These are phyloP conservation scores for Agrotis clavis DNA, from an alignment of 2,888 invertebrate genomes.

Conservation along the genomic window DNA sequence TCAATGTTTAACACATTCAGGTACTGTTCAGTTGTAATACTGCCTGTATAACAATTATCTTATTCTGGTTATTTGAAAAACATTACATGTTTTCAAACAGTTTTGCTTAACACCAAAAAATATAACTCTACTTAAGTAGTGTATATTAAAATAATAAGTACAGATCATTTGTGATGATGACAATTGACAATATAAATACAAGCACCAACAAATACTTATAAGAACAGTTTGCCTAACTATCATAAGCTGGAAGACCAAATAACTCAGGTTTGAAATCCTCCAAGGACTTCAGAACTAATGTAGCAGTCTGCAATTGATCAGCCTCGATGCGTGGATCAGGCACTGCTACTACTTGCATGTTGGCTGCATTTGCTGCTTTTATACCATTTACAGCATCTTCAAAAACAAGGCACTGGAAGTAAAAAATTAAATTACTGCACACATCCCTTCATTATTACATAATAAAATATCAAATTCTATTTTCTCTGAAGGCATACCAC, in stretches of 20 bases:
- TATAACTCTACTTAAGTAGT: slow-evolving; percentile 34
- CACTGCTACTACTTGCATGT: slow-evolving; percentile 96
- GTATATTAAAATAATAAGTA: slow-evolving; percentile 45
- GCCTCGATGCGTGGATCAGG: slow-evolving; percentile 91
- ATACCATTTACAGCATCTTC: slow-evolving; percentile 98
- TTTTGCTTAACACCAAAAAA: slow-evolving; percentile 44
- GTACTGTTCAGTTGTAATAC: slow-evolving; percentile 45
- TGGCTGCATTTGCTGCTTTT: slow-evolving; percentile 94
- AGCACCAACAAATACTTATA: slow-evolving; percentile 55
- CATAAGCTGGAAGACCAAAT: slow-evolving; percentile 94
- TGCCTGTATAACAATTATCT: slow-evolving; percentile 15
- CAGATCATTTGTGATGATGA: slow-evolving; percentile 34
- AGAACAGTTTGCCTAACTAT: slow-evolving; percentile 43
- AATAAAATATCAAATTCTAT: background rate
- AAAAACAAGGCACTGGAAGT: slow-evolving; percentile 94
- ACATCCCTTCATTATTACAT: background rate
- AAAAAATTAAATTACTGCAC: background rate
- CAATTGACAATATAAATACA: slow-evolving; percentile 58
- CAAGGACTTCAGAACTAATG: slow-evolving; percentile 93
- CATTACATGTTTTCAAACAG: slow-evolving; percentile 53
- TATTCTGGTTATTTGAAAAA: slow-evolving; percentile 42
- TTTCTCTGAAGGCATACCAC: background rate
- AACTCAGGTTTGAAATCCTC: slow-evolving; percentile 95
- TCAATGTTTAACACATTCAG: slow-evolving; percentile 52
- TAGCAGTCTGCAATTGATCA: slow-evolving; percentile 87